phyloP scores from a whole-genome alignment of 30 jellyfish, hydroid and myxozoan genomes.

The Chironex yamaguchii region DNA sequence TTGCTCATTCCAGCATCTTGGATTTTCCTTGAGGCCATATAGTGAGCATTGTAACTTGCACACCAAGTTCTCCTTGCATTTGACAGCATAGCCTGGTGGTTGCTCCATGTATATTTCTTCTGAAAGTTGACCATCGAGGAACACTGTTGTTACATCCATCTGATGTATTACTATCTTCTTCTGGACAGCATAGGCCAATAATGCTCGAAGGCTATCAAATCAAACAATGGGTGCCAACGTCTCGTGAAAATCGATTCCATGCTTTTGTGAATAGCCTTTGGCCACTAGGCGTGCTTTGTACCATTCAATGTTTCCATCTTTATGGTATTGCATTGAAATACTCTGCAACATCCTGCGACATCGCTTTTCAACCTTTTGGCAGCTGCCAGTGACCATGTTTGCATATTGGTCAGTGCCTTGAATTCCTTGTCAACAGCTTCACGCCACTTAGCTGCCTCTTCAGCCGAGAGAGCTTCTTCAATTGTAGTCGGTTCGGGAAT shows the following conservation, averaged over 20 bases:
- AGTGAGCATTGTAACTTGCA: constrained; percentile 13
- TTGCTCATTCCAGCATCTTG: constrained; percentile 39
- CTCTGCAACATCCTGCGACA: constrained; percentile 2
- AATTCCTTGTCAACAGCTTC: too few species aligned
- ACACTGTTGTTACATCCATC: constrained; percentile 53
- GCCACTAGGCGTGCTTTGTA: constrained; percentile 20
- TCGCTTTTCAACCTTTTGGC: background rate
- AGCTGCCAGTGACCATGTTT: too few species aligned
- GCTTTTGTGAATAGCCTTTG: background rate
- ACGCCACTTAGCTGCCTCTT: too few species aligned
- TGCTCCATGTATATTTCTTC: constrained; percentile 37
- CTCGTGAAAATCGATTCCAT: constrained; percentile 15
- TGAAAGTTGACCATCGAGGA: constrained; percentile 40
- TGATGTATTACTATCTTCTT: constrained; percentile 32
- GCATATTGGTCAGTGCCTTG: too few species aligned
- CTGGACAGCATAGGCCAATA: constrained; percentile 33
- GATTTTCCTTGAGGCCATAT: constrained; percentile 40
- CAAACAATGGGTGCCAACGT: constrained; percentile 30
- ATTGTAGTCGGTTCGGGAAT: too few species aligned
- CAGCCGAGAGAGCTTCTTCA: too few species aligned
- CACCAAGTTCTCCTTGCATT: constrained; percentile 11
- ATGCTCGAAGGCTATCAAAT: constrained; percentile 17
- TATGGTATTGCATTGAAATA: too few species aligned
- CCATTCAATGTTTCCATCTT: background rate
- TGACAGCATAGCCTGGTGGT: constrained; percentile 2